Base-by-base conservation (phyloP, 2,888 invertebrate genomes). In the Melipona bicolor region DNA sequence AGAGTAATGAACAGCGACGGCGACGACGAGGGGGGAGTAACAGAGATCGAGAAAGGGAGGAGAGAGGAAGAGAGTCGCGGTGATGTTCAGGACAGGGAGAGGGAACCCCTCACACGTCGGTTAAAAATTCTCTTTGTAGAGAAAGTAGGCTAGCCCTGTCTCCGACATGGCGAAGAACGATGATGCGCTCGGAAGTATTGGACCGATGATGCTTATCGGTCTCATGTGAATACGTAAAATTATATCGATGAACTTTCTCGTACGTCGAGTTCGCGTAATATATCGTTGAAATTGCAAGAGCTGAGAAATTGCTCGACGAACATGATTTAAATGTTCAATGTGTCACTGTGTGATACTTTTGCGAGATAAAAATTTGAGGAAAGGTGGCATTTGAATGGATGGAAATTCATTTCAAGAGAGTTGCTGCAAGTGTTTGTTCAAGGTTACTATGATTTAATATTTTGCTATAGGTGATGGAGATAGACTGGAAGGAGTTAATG, bases 141-240 rank as follows among this genome's bases (percentile, higher is more conserved):
- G 94, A 94, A 94, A 94, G 94, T 94, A 94, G 94, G 94, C 93
- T 94, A 92, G 82, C 84, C 84, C 86, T 85, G 83, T 81, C 87
- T 84, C 84, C 77, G 79, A 68, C 79, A 49, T 71, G 77, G 50
- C 74, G 68, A 70, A 54, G 78, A 78, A 91, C 90, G 92, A 92
- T 92, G 92, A 92, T 92, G 91, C 90, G 86, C 83, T 72, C 69
- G 56, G 71, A 71, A 62, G 72, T 61, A 52, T 70, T 56, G 71
- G 67, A 43, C 77, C 85, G 62, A 19, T 54, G 73, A 71, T 50
- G 61, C 27, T 62, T 54, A 43, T 54, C 52, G 73, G 36, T 68
- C 59, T 52, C 56, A 24, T 54, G 32, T 19, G 67, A 52, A 21
- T 52, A 36, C 59, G 52, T 24, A 64, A 72, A 52, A 64, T 81